These are phyloP conservation scores for Rhagoletis pomonella DNA, from an alignment of 1,140 invertebrate genomes.

Conservation along the genomic window DNA sequence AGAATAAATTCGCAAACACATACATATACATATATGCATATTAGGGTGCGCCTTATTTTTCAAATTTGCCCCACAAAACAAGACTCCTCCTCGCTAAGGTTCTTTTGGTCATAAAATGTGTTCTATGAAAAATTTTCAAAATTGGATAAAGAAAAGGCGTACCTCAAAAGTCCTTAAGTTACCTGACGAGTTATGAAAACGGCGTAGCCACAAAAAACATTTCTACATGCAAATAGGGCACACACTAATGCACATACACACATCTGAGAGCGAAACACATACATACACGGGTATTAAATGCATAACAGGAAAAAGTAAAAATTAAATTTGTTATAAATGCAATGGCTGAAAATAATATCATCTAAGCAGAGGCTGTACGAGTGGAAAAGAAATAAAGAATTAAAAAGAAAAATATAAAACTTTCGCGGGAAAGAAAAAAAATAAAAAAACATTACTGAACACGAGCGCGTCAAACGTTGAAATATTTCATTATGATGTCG, in stretches of 20 bases:
- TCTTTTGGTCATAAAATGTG: too few relatives aligned
- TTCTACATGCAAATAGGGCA: too few relatives aligned
- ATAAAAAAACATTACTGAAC: not conserved
- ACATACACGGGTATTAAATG: not conserved
- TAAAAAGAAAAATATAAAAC: not conserved
- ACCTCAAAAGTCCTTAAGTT: too few relatives aligned
- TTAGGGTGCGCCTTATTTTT: too few relatives aligned
- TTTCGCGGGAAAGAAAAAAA: not conserved
- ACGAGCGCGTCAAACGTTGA: not conserved
- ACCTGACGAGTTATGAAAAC: too few relatives aligned
- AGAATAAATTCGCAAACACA: not conserved
- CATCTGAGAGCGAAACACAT: not conserved
- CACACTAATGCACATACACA: too few relatives aligned
- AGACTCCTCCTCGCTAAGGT: too few relatives aligned
- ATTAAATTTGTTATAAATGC: not conserved
- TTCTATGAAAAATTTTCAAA: too few relatives aligned
- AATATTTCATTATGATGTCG: constrained; percentile 9
- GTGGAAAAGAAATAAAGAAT: not conserved
- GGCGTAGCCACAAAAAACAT: too few relatives aligned
- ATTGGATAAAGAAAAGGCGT: too few relatives aligned
- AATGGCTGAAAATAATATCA: not conserved
- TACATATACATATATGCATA: not conserved
- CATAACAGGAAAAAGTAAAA: not conserved
- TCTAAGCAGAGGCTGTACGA: not conserved
- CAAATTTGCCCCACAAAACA: too few relatives aligned